Evolutionary conservation across 2,113 vertebrate genomes (phyloP), one percentile per base, ranked within the genome.

Genomic region (Microcebus ravelobensis): DNA sequence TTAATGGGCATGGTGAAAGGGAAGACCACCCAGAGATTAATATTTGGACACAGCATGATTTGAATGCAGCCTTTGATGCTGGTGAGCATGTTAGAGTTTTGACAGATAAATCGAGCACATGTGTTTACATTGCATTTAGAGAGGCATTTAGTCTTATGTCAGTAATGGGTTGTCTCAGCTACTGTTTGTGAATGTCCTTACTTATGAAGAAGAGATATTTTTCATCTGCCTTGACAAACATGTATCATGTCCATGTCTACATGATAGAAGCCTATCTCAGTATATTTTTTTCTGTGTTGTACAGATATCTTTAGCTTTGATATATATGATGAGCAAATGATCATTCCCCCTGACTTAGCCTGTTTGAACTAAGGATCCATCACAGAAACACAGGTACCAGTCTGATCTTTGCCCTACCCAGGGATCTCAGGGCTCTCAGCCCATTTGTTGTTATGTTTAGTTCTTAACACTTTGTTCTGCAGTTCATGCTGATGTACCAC

Each of bases 61-160:
- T 88, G 94, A 94, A 83, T 61, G 48, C 29, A 80, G 82, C 55
- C 70, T 96, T 94, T 45, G 77, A 73, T 91, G 87, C 42, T 74
- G 23, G 65, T 42, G 55, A 42, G 42, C 74, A n/a, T 42, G 95
- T 74, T 80, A 52, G 80, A 42, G n/a, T 85, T 97, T 95, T 96
- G 95, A 97, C 61, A 93, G 97, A 84, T 95, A 74, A 42, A 63
- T 92, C 83, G 90, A 93, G 83, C 45, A 52, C 25, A 21, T 39
- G 70, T 95, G 83, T 97, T 91, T 95, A 87, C 87, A 95, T 42
- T 91, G 87, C 74, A 81, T 91, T 97, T 55, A 91, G 63, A 74
- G 29, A 50, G 59, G 65, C 84, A 29, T 90, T 97, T 95, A 61
- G 84, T 93, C 91, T 95, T 57, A 9, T 92, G 74, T 90, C 86